A percentile compares a stretch with the other conserved stretches of the same genome.
Evolutionary conservation across 2,888 invertebrate genomes (phyloP).

Genomic region (Rhagium mordax): DNA sequence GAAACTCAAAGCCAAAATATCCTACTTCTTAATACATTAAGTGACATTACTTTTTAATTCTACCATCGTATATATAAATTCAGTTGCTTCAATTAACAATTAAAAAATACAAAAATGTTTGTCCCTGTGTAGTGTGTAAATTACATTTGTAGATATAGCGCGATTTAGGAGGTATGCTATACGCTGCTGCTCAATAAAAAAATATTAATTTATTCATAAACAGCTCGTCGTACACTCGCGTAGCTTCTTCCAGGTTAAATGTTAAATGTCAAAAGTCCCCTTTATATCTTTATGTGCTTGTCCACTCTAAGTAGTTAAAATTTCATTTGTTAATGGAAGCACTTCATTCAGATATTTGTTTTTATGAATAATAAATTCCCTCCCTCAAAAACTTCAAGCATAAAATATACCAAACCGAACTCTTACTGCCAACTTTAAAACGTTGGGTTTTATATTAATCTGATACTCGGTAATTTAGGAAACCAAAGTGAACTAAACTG

Average conservation of each 20-base stretch:
- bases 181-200: not conserved
- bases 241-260: not conserved
- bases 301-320: constrained; percentile 16
- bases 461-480: constrained; percentile 34
- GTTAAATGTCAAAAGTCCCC: not conserved
- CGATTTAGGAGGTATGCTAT: no score
- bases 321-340: constrained; percentile 29
- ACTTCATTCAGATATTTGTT: constrained; percentile 21
- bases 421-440: constrained; percentile 27
- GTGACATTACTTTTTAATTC: no score
- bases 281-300: not conserved
- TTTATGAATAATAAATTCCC: constrained; percentile 25
- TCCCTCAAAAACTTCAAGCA: constrained; percentile 12
- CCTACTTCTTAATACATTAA: no score
- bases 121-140: no score
- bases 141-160: no score
- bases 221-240: not conserved
- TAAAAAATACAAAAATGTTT: no score
- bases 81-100: no score
- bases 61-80: no score
- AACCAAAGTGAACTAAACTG: constrained; percentile 36
- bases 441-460: constrained; percentile 35
- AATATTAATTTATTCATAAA: not conserved
- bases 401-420: constrained; percentile 23
- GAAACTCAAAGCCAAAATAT: no score